Conservation (phyloP, 2,888 invertebrate genomes). For the Drosophila fulvimacula region DNA sequence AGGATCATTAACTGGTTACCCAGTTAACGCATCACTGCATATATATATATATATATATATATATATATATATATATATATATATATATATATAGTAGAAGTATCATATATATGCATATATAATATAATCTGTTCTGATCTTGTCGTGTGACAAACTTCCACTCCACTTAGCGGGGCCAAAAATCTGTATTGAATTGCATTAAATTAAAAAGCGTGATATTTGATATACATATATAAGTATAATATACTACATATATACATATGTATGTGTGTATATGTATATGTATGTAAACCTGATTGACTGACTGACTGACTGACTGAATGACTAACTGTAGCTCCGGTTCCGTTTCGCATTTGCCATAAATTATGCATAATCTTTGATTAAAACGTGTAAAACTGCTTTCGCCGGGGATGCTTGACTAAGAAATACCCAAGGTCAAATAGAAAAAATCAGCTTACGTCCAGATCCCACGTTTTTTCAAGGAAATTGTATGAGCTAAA, state of each 20-base stretch:
- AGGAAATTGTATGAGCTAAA: no score
- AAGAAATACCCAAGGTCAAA: not conserved
- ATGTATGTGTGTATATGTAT: not conserved
- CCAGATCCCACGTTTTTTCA: no score
- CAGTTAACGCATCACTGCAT: slow-evolving; percentile 19
- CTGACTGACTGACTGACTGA: not conserved
- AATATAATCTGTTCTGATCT: not conserved
- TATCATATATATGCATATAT: not conserved
- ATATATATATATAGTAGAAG: not conserved
- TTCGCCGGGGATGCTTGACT: not conserved
- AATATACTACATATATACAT: slow-evolving; percentile 1
- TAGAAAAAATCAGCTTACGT: no score
- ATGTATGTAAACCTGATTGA: slow-evolving; percentile 16
- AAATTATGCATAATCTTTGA: slow-evolving; percentile 36
- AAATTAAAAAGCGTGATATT: slow-evolving; percentile 3
- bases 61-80: not conserved
- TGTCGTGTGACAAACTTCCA: slow-evolving; percentile 22
- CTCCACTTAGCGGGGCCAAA: slow-evolving; percentile 26
- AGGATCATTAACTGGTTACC: slow-evolving; percentile 23
- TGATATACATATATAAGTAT: not conserved
- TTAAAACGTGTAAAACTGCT: slow-evolving; percentile 9
- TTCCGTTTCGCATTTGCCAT: slow-evolving; percentile 45
- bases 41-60: not conserved
- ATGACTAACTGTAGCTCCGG: slow-evolving; percentile 22
- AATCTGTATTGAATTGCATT: slow-evolving; percentile 9